These are phyloP conservation scores for Drosophila anomelani DNA, from an alignment of 2,888 invertebrate genomes.

Conservation along the genomic window DNA sequence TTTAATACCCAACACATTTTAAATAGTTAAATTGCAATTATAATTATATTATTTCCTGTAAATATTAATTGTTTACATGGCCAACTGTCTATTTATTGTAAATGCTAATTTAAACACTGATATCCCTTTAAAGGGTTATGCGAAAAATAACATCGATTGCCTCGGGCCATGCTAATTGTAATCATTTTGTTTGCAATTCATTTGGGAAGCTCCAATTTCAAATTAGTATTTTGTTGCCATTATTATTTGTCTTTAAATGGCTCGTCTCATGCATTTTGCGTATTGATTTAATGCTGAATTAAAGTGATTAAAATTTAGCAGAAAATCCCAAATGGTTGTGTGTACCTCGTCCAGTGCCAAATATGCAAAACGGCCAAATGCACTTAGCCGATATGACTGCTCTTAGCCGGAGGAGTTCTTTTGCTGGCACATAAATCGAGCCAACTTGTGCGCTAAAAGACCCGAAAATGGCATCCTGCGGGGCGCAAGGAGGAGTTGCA, in stretches of 20 bases:
- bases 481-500: neutral
- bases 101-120: neutral
- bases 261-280: neutral
- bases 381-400: conserved; percentile 58
- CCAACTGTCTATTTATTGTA: neutral
- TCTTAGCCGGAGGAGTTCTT: conserved; percentile 18
- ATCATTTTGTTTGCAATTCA: neutral
- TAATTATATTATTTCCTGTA: neutral
- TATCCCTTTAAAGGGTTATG: neutral
- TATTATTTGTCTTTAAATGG: neutral
- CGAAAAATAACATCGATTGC: neutral
- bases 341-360: conserved; percentile 41
- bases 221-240: neutral
- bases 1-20: neutral
- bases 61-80: neutral
- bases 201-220: neutral
- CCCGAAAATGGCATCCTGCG: conserved; percentile 46
- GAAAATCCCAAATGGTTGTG: neutral
- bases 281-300: neutral
- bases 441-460: conserved; percentile 55
- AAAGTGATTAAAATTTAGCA: conserved; percentile 11
- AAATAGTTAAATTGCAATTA: neutral
- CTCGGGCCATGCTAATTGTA: neutral
- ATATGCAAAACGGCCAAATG: conserved; percentile 64
- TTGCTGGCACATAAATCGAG: conserved; percentile 43